Evolutionary conservation across 1,140 invertebrate genomes (phyloP), one percentile per base, ranked within the genome.

Genomic region (Mycetomoellerius zeteki): DNA sequence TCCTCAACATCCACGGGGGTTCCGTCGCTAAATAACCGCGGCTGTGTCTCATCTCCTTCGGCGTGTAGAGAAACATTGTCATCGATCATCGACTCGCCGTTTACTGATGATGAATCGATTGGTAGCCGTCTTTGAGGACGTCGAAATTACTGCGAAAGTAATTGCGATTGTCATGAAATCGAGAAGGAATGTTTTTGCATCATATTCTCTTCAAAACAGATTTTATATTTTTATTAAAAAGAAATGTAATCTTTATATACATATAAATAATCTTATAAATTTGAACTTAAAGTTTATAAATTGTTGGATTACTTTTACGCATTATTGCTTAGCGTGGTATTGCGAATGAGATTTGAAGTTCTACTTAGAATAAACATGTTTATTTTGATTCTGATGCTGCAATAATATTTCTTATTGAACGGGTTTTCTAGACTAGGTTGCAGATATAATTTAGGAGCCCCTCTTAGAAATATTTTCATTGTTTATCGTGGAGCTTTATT

Each of bases 1-100:
- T 95, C 67, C 93, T 95, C 85, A 95, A 95, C 91, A 95, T 95
- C 87, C 95, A 95, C 90, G 95, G 95, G 84, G 93, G 91, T 56
- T 88, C 94, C 47, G 82, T 94, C 78, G 86, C 89, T 82, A 95
- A 95, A 94, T 95, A 95, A 85, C 73, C 73, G 30, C 58, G 71
- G 47, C 43, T 47, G 19, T 27, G 14, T 19, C 37, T 82, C 33
- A n/a, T 43, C 24, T 37, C 12, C 19, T 30, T 27, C 21, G 30
- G 33, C 60, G 19, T 19, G 0, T 30, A 37, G 16, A n/a, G 4
- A 19, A 43, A 5, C 47, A 43, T 8, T 21, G 16, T 64, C n/a
- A 6, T 19, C 14, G 33, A 43, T 56, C 21, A 21, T 43, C 33
- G 30, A 4, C 0, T 37, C 21, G 21, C 16, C 21, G 21, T 16